phyloP scores from a whole-genome alignment of 92 coral and sea anemone genomes.

The Porites cylindrica region DNA sequence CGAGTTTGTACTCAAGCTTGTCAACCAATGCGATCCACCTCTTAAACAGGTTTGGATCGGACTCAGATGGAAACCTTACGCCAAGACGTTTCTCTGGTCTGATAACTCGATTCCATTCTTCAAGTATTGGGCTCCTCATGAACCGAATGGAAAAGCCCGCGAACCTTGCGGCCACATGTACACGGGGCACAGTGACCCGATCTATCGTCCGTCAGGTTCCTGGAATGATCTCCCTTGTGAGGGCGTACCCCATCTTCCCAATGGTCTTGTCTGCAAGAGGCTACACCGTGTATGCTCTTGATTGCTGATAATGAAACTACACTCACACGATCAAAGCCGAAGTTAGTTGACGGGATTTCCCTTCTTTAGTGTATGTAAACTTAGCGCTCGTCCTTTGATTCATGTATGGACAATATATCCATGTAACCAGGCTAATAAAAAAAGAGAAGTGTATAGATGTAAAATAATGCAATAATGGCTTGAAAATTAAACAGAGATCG shows the following conservation, averaged over 20 bases:
- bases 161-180: conserved; percentile 26
- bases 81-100: neutral
- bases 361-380: neutral
- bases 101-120: conserved; percentile 18
- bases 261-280: neutral
- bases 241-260: neutral
- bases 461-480: neutral
- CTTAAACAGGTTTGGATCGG: neutral
- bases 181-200: neutral
- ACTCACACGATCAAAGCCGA: neutral
- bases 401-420: neutral
- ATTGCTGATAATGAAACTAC: no score
- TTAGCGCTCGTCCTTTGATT: neutral
- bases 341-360: neutral
- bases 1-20: no score
- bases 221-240: conserved; percentile 27
- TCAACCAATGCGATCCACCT: no score
- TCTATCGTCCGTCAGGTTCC: neutral
- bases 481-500: neutral
- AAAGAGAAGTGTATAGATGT: neutral
- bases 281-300: neutral
- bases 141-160: conserved; percentile 8
- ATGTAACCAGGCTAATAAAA: neutral
- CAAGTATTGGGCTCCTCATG: conserved; percentile 26
- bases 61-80: neutral